These are phyloP conservation scores for Sebastes cheni DNA, from an alignment of 2,797 vertebrate genomes.

Conservation along the genomic window DNA sequence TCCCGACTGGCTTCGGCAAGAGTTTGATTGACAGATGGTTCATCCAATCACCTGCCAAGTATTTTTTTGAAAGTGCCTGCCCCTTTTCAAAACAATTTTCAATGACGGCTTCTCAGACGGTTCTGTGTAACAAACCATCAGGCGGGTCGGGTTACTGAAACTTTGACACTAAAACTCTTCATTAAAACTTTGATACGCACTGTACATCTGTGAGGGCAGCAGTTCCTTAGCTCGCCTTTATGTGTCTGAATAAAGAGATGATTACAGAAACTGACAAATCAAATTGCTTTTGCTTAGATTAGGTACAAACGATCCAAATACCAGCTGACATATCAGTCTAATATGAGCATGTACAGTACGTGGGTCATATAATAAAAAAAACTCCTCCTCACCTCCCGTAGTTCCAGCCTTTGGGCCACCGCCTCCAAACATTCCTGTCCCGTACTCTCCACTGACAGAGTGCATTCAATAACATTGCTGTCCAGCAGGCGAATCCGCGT, in stretches of 20 bases:
- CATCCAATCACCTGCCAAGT: too few species aligned
- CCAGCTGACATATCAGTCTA: not conserved
- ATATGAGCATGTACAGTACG: not conserved
- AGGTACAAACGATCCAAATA: not conserved
- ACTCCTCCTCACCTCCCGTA: slow-evolving; percentile 87
- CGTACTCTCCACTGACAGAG: slow-evolving; percentile 93
- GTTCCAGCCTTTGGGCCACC: slow-evolving; percentile 92
- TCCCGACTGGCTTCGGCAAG: too few species aligned
- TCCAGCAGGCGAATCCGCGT: slow-evolving; percentile 93
- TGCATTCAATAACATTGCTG: slow-evolving; percentile 93
- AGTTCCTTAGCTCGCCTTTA: not conserved
- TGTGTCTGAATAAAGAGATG: not conserved
- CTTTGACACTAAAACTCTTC: not conserved
- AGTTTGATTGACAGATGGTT: too few species aligned
- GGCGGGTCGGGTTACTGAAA: too few species aligned
- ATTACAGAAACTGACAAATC: not conserved
- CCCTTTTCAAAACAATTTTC: too few species aligned
- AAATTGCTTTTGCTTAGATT: not conserved
- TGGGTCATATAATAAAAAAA: not conserved
- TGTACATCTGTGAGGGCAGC: not conserved
- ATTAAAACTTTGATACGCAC: not conserved
- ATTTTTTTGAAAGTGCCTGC: too few species aligned
- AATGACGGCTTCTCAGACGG: too few species aligned
- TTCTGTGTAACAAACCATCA: too few species aligned
- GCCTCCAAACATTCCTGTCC: slow-evolving; percentile 97